A percentile compares a stretch with the other conserved stretches of the same genome.
These are phyloP conservation scores for Cyphomyrus plagiostoma DNA, from an alignment of 2,113 vertebrate species.

Conservation along the genomic window DNA sequence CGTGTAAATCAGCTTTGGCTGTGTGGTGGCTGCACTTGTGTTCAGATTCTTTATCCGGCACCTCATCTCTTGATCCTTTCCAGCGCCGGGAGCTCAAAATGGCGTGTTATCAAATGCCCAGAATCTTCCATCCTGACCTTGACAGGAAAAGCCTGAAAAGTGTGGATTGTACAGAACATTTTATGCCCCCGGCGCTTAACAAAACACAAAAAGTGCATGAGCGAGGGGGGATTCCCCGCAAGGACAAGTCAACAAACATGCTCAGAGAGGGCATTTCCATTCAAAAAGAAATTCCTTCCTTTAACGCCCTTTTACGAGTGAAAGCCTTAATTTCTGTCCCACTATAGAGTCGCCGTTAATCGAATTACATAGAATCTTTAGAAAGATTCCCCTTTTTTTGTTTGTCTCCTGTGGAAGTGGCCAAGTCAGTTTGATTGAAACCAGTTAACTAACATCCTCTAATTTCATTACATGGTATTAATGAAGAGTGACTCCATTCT, in stretches of 20 bases:
- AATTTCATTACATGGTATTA: slow-evolving; percentile 91
- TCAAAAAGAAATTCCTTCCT: slow-evolving; percentile 13
- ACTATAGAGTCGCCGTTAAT: not conserved
- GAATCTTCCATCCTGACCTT: slow-evolving; percentile 1
- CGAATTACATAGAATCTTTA: slow-evolving; percentile 18
- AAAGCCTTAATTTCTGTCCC: slow-evolving; percentile 7
- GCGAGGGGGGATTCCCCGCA: not conserved
- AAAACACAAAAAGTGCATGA: slow-evolving; percentile 1
- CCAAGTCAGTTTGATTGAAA: slow-evolving; percentile 86
- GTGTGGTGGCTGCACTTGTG: not conserved
- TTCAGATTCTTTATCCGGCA: not conserved
- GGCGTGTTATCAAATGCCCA: not conserved
- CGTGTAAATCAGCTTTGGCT: not conserved
- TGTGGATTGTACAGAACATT: not conserved
- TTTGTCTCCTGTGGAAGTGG: slow-evolving; percentile 32
- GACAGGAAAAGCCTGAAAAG: not conserved
- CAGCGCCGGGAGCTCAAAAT: not conserved
- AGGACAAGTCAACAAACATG: slow-evolving; percentile 16
- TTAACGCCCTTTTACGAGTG: not conserved
- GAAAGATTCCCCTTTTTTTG: not conserved
- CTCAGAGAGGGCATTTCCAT: not conserved
- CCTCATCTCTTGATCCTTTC: not conserved
- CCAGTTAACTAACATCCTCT: slow-evolving; percentile 86
- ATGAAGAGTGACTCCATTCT: slow-evolving; percentile 83
- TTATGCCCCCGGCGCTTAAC: not conserved